Evolutionary conservation across 2,113 vertebrate species (phyloP), one percentile per base, ranked within the genome.

Genomic region (Barnardius zonarius): DNA sequence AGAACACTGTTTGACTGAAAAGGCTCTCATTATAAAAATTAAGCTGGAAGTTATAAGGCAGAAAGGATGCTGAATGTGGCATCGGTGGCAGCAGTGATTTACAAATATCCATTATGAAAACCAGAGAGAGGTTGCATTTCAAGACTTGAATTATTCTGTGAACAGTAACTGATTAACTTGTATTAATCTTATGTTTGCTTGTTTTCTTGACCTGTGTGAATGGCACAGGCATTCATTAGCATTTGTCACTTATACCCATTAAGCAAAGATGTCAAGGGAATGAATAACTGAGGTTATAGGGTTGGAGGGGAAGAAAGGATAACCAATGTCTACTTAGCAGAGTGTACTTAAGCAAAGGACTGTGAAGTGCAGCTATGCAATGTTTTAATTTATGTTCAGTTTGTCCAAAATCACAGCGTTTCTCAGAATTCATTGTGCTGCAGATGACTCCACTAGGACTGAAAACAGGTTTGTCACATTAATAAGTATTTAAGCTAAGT

Each of bases 21-120:
- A 96, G 66, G 31, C 62, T 78, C 39, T 96, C 73, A 91, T 97
- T 95, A 93, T 49, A 79, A 87, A 96, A 84, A 95, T 93, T 72
- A 96, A 33, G 24, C 57, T 91, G 81, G 22, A 93, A 82, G 43
- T 82, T 83, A 15, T 10, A 76, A 91, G 30, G 73, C 64, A 82
- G 77, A 70, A 51, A 86, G 77, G 75, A 33, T 48, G 39, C 54
- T 74, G 75, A 88, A 89, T 75, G 88, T 93, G 89, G 93, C 91
- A 70, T 90, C 33, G 24, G 92, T 59, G 90, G 91, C 80, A 94
- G 23, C 44, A 46, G 61, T n/a, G 83, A 75, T 84, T 87, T 97
- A 92, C 81, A 96, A 93, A 75, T 68, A 86, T 43, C 68, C 83
- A 55, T 91, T 89, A 84, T 61, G 72, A 76, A 91, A 86, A 81